Conservation (phyloP, 2,888 invertebrate species). For the Argynnis bischoffii region DNA sequence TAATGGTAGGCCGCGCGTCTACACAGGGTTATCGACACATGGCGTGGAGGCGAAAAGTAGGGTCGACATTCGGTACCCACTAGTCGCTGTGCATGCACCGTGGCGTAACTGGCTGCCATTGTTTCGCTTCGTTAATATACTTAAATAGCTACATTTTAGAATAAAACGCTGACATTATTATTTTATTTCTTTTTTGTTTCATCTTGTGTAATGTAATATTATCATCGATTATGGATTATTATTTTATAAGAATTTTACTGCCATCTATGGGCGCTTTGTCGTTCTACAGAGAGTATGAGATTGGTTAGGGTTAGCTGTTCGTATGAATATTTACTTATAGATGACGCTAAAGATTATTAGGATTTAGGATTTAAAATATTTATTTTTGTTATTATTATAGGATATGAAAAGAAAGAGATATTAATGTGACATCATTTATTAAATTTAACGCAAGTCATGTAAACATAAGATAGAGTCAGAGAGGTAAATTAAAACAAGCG, state of each 20-base stretch:
- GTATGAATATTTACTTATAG: constrained; percentile 11
- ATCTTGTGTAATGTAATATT: background rate
- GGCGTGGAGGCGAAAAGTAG: constrained; percentile 62
- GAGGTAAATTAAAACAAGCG: constrained; percentile 52
- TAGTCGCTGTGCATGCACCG: constrained; percentile 46
- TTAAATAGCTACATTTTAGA: constrained; percentile 36
- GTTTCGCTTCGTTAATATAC: constrained; percentile 71
- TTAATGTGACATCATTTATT: constrained; percentile 52
- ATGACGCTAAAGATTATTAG: constrained; percentile 16
- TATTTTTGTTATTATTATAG: background rate
- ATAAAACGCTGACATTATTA: background rate
- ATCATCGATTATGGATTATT: background rate
- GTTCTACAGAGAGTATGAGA: background rate
- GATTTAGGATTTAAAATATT: background rate
- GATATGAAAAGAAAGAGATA: background rate
- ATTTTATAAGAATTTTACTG: constrained; percentile 17
- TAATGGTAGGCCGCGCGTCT: constrained; percentile 67
- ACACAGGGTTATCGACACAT: constrained; percentile 80
- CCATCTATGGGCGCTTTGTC: constrained; percentile 30
- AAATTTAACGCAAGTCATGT: constrained; percentile 67
- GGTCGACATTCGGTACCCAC: constrained; percentile 51
- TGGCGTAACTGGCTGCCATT: constrained; percentile 59
- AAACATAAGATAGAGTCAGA: constrained; percentile 49
- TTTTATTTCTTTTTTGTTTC: background rate
- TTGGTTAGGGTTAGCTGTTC: background rate